These are phyloP conservation scores for Gymnothorax javanicus DNA, from an alignment of 2,797 vertebrate genomes.

Conservation along the genomic window DNA sequence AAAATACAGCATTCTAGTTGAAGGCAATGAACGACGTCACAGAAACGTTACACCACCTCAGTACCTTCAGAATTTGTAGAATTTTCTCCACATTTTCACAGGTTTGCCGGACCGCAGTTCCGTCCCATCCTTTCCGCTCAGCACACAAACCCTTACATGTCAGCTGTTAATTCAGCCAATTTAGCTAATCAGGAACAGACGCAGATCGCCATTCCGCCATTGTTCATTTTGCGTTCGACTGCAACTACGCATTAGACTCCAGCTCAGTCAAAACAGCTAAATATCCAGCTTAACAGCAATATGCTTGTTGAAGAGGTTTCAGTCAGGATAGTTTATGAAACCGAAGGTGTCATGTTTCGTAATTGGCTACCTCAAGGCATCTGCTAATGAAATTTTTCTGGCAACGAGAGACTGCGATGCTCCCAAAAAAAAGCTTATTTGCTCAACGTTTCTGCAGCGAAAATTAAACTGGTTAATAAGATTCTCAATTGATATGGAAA, in stretches of 20 bases:
- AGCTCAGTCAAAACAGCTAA: not conserved
- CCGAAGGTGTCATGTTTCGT: slow-evolving; percentile 1
- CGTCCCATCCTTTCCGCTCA: not conserved
- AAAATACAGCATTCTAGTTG: too few relatives aligned
- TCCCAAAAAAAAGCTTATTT: not conserved
- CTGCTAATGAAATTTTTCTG: not conserved
- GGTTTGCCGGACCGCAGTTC: not conserved
- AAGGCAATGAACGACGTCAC: not conserved
- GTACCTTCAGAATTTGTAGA: not conserved
- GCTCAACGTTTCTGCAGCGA: not conserved
- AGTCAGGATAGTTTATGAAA: not conserved
- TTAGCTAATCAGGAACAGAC: not conserved
- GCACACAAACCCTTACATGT: not conserved
- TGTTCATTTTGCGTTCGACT: not conserved
- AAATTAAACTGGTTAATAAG: not conserved
- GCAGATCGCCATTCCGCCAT: not conserved
- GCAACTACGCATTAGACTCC: not conserved
- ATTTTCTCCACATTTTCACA: not conserved
- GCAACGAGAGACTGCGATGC: not conserved
- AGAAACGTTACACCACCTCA: not conserved
- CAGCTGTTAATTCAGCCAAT: not conserved
- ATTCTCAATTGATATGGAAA: not conserved
- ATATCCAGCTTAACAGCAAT: not conserved
- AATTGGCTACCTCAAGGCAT: not conserved
- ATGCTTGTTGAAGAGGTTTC: not conserved